A percentile compares a stretch with the other conserved stretches of the same genome.
Evolutionary conservation across 92 coral and sea anemone genomes (phyloP).

Genomic region (Heliopora coerulea): DNA sequence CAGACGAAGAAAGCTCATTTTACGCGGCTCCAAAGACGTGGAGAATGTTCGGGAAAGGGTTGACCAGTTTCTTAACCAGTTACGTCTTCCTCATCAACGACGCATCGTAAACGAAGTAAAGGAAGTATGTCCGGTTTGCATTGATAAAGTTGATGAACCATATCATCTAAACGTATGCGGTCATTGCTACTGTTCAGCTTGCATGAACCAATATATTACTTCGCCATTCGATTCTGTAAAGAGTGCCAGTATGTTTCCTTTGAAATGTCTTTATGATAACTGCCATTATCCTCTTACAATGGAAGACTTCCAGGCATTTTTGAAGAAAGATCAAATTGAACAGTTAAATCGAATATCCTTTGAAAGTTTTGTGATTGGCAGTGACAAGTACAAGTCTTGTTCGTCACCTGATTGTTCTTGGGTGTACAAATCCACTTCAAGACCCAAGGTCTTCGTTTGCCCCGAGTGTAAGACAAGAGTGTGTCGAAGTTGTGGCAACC

Average conservation of each 20-base stretch:
- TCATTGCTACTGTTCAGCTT: slow-evolving; percentile 70
- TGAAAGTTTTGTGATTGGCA: slow-evolving; percentile 35
- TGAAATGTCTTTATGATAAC: slow-evolving; percentile 59
- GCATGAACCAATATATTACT: slow-evolving; percentile 53
- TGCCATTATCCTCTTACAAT: slow-evolving; percentile 55
- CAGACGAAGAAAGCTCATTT: slow-evolving; percentile 24
- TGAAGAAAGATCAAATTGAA: slow-evolving; percentile 41
- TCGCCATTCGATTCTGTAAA: slow-evolving; percentile 4
- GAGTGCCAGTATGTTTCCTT: slow-evolving; percentile 67
- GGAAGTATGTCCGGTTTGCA: slow-evolving; percentile 71
- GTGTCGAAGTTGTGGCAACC: slow-evolving; percentile 75
- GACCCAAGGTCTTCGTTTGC: slow-evolving; percentile 65
- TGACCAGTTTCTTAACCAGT: slow-evolving; percentile 8
- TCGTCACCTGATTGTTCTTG: no score
- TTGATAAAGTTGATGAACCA: slow-evolving; percentile 45
- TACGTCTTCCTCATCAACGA: background rate
- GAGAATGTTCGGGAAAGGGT: slow-evolving; percentile 13
- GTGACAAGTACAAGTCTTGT: slow-evolving; percentile 46
- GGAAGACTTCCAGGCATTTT: slow-evolving; percentile 59
- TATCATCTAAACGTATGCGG: slow-evolving; percentile 82
- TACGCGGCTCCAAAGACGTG: slow-evolving; percentile 5
- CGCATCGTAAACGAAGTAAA: background rate
- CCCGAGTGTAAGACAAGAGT: slow-evolving; percentile 57
- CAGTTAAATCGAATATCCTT: slow-evolving; percentile 29
- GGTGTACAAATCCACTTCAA: slow-evolving; percentile 72